Conservation (phyloP, 2,113 vertebrate genomes). For the Chlorodrepanis virens region DNA sequence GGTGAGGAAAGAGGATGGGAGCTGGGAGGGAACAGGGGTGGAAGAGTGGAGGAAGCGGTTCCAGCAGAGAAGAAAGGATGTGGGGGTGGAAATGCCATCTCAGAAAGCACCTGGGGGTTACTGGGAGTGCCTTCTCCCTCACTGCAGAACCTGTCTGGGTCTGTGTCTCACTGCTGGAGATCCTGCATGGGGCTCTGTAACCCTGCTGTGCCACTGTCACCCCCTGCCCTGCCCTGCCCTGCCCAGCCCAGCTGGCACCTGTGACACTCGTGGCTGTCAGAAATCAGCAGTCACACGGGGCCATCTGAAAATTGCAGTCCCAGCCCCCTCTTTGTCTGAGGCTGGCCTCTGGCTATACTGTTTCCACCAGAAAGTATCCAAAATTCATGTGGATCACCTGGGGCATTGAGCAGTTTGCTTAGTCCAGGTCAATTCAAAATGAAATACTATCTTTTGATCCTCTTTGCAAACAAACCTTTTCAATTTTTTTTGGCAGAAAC, state of each 20-base stretch:
- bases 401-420: background rate
- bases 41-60: background rate
- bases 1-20: background rate
- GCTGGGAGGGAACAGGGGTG: background rate
- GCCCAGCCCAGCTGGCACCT: background rate
- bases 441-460: background rate
- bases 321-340: rapidly evolving
- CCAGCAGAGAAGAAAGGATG: background rate
- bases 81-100: background rate
- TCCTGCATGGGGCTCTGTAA: background rate
- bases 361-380: background rate
- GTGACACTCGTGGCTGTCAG: background rate
- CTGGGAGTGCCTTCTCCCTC: background rate
- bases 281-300: background rate
- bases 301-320: background rate
- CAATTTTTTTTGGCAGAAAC: background rate
- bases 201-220: background rate
- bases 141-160: background rate
- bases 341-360: background rate
- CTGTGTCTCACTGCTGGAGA: background rate
- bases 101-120: background rate
- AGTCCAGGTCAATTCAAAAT: background rate
- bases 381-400: background rate
- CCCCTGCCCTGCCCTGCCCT: background rate
- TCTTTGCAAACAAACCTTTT: background rate